Evolutionary conservation across 2,888 invertebrate genomes (phyloP).

Genomic region (Venustoraphidia nigricollis): DNA sequence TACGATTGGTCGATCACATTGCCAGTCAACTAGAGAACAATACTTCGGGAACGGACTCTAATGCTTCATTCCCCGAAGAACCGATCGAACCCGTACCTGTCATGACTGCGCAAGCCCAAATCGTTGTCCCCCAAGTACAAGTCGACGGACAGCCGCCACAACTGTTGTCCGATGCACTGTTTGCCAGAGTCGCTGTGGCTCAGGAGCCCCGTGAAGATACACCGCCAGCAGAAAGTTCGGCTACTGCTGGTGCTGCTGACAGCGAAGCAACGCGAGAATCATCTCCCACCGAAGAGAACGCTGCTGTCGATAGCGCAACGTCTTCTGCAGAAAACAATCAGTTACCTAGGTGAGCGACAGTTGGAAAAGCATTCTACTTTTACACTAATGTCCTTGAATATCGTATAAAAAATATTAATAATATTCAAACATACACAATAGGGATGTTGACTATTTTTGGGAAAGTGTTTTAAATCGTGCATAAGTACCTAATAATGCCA

Average conservation of each 20-base stretch:
- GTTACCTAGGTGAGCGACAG: too few species aligned
- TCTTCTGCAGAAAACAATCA: too few species aligned
- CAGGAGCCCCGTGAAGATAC: neutral
- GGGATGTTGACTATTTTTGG: too few species aligned
- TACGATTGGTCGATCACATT: constrained; percentile 27
- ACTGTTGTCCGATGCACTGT: neutral
- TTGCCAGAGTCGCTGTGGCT: neutral
- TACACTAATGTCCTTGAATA: too few species aligned
- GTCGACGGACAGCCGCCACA: neutral
- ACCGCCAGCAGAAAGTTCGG: neutral
- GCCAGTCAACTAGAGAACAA: constrained; percentile 31
- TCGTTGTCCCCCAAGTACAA: neutral
- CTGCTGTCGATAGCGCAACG: constrained; percentile 16
- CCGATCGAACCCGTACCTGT: constrained; percentile 16
- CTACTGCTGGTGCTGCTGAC: neutral
- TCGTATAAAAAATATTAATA: too few species aligned
- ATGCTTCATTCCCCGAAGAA: constrained; percentile 16
- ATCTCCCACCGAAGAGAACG: constrained; percentile 24
- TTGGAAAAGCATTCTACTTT: too few species aligned
- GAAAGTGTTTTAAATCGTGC: too few species aligned
- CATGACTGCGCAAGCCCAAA: constrained; percentile 18
- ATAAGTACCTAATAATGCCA: too few species aligned
- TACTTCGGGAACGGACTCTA: constrained; percentile 9
- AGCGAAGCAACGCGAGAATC: constrained; percentile 16
- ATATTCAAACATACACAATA: too few species aligned